phyloP scores from a whole-genome alignment of 1,140 invertebrate genomes.

The Halesus radiatus region DNA sequence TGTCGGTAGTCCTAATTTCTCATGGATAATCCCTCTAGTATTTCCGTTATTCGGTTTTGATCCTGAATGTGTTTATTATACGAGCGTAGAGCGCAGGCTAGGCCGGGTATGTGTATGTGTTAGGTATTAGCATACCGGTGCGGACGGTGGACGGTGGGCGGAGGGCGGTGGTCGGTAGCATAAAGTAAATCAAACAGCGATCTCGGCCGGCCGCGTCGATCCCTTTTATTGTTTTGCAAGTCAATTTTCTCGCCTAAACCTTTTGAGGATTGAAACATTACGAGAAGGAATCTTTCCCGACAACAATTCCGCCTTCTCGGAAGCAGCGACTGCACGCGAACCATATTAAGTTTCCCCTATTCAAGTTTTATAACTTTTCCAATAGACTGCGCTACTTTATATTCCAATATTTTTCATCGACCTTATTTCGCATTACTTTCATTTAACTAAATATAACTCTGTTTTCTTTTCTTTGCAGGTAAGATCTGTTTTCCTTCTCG shows the following conservation, averaged over 20 bases:
- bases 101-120: neutral
- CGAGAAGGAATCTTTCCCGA: slow-evolving; percentile 24
- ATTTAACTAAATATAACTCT: slow-evolving; percentile 37
- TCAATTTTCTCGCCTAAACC: slow-evolving; percentile 42
- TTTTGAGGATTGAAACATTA: slow-evolving; percentile 46
- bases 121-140: slow-evolving; percentile 13
- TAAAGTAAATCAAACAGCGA: slow-evolving; percentile 21
- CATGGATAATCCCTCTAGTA: neutral
- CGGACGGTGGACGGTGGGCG: neutral
- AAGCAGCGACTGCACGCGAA: slow-evolving; percentile 7
- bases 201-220: slow-evolving; percentile 24
- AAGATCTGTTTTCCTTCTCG: slow-evolving; percentile 50
- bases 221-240: slow-evolving; percentile 54
- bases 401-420: slow-evolving; percentile 15
- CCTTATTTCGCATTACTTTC: slow-evolving; percentile 36
- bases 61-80: slow-evolving; percentile 13
- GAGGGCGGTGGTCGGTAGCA: neutral
- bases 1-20: too few relatives aligned
- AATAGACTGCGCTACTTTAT: slow-evolving; percentile 19
- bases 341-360: slow-evolving; percentile 6
- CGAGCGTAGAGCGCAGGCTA: neutral
- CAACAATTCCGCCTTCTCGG: neutral
- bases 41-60: slow-evolving; percentile 9
- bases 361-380: slow-evolving; percentile 30
- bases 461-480: slow-evolving; percentile 52